A percentile compares a stretch with the other conserved stretches of the same genome.
phyloP scores from a whole-genome alignment of 2,888 invertebrate genomes.

The Drosophila cracens region DNA sequence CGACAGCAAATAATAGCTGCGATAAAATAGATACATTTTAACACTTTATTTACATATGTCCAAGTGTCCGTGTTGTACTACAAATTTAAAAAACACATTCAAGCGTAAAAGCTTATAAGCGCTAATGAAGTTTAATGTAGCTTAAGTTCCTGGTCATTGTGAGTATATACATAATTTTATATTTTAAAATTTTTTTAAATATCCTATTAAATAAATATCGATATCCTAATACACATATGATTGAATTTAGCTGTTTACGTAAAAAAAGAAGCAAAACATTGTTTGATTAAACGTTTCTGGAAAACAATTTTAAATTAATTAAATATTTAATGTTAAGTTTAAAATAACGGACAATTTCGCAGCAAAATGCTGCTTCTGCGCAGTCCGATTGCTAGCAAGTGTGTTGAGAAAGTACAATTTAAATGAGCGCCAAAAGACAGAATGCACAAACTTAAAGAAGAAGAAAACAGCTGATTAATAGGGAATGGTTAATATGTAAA shows the following conservation, averaged over 20 bases:
- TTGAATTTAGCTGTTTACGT: background rate
- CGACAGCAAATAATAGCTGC: background rate
- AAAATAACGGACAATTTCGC: background rate
- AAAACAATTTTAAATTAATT: background rate
- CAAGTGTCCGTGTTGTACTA: background rate
- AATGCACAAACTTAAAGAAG: constrained; percentile 11
- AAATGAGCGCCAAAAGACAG: constrained; percentile 16
- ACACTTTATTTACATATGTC: background rate
- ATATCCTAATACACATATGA: too few species aligned
- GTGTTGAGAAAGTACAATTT: background rate
- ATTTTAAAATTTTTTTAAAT: background rate
- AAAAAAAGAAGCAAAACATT: background rate
- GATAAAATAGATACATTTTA: background rate
- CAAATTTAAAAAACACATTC: background rate
- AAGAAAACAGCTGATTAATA: constrained; percentile 35
- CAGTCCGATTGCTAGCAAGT: background rate
- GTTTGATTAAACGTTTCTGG: background rate
- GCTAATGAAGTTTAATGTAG: background rate
- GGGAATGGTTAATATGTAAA: constrained; percentile 26
- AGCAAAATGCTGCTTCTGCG: background rate
- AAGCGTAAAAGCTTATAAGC: background rate
- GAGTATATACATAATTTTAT: background rate
- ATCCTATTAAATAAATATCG: background rate
- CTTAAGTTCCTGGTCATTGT: background rate
- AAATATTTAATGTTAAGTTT: background rate